Evolutionary conservation across 2,888 invertebrate genomes (phyloP).

Genomic region (Selenia dentaria): DNA sequence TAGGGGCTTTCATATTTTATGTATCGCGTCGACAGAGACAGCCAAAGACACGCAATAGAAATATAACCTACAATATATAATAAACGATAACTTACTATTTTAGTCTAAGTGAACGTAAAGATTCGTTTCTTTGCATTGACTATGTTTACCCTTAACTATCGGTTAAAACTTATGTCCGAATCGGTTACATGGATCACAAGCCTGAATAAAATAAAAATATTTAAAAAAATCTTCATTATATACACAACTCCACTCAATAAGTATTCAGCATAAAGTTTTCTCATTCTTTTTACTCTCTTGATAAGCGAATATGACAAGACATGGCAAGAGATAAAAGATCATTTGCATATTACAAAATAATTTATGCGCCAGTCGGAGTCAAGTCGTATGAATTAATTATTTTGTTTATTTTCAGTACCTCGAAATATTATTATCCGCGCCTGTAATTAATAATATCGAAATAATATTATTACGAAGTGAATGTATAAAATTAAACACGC

Average conservation of each 20-base stretch:
- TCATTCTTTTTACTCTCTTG: neutral
- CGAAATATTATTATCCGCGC: constrained; percentile 13
- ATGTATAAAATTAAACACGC: neutral
- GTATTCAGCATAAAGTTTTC: neutral
- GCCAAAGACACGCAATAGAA: too few species aligned
- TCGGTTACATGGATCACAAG: too few species aligned
- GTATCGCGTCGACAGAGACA: too few species aligned
- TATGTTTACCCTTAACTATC: neutral
- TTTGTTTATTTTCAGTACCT: constrained; percentile 7
- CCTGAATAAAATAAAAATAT: too few species aligned
- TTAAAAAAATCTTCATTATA: neutral
- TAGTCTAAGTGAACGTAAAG: too few species aligned
- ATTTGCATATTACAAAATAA: constrained; percentile 13
- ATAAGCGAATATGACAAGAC: constrained; percentile 12
- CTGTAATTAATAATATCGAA: constrained; percentile 22
- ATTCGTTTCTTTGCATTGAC: too few species aligned
- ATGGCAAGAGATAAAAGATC: constrained; percentile 3
- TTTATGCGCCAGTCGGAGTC: constrained; percentile 9
- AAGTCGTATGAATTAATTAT: neutral
- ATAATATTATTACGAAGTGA: neutral
- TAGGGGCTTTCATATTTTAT: too few species aligned
- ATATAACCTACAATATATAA: too few species aligned
- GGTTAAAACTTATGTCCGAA: neutral
- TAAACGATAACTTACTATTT: too few species aligned
- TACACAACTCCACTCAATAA: neutral